Evolutionary conservation across 2,888 invertebrate species (phyloP).

Genomic region (Rhagium mordax): DNA sequence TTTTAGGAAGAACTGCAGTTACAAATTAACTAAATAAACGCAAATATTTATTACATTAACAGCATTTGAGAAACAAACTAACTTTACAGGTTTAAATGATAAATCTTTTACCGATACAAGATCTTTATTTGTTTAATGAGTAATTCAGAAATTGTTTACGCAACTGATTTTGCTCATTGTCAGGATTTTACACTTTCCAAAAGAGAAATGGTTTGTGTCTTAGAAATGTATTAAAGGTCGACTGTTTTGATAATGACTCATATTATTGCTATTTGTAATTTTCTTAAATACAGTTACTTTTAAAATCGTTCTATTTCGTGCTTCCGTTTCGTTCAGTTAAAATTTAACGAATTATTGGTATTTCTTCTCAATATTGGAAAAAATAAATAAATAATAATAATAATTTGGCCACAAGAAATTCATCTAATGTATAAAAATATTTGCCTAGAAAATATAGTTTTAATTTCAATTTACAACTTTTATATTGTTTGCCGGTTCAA

Average conservation of each 20-base stretch:
- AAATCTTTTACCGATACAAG: neutral
- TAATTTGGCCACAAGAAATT: too few species aligned
- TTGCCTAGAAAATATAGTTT: too few species aligned
- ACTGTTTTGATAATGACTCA: neutral
- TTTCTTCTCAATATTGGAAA: too few species aligned
- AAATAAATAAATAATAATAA: too few species aligned
- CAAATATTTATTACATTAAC: neutral
- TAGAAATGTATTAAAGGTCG: neutral
- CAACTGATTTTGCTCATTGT: neutral
- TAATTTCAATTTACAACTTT: too few species aligned
- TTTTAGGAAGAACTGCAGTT: neutral
- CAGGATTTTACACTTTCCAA: neutral
- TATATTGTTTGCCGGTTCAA: too few species aligned
- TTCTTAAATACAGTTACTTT: neutral
- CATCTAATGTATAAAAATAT: too few species aligned
- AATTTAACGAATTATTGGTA: too few species aligned
- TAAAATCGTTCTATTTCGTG: neutral
- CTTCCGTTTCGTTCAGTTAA: neutral
- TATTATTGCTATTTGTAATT: neutral
- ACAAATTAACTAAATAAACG: neutral
- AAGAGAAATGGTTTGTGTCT: neutral
- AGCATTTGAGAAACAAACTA: neutral
- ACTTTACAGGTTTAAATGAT: neutral
- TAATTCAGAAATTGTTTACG: neutral
- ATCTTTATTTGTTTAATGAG: slow-evolving; percentile 13